phyloP scores from a whole-genome alignment of 2,113 vertebrate genomes.

The Danionella cerebrum region DNA sequence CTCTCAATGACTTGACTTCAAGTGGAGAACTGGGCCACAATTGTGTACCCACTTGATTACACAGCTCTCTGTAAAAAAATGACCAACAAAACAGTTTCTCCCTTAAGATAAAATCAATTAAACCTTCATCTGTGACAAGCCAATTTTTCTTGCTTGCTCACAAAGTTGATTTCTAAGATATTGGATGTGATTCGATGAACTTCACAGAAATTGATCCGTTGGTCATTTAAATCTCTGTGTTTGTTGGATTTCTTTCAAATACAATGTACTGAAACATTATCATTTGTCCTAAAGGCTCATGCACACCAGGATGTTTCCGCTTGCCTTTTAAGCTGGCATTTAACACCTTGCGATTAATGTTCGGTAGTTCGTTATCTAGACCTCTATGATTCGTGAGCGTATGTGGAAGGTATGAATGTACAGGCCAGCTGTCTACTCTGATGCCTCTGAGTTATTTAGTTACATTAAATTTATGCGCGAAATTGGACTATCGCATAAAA shows the following conservation, averaged over 20 bases:
- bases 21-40: not conserved
- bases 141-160: slow-evolving; percentile 20
- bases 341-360: too few relatives aligned
- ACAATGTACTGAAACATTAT: slow-evolving; percentile 50
- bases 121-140: not conserved
- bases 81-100: slow-evolving; percentile 8
- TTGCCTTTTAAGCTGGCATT: too few relatives aligned
- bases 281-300: too few relatives aligned
- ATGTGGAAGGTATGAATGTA: too few relatives aligned
- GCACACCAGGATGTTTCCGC: too few relatives aligned
- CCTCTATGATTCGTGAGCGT: too few relatives aligned
- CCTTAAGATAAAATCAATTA: slow-evolving; percentile 9
- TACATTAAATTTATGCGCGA: too few relatives aligned
- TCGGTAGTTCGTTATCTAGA: too few relatives aligned
- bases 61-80: not conserved
- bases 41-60: slow-evolving; percentile 1
- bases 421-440: too few relatives aligned
- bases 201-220: slow-evolving; percentile 4
- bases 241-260: slow-evolving; percentile 47
- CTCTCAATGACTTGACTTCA: slow-evolving; percentile 9
- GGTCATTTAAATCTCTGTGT: slow-evolving; percentile 23
- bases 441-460: too few relatives aligned
- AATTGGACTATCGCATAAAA: too few relatives aligned
- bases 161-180: slow-evolving; percentile 11
- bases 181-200: slow-evolving; percentile 19